Percentiles rank a stretch among this genome's conserved stretches.
Conservation (phyloP, 2,888 invertebrate genomes). For the Ephialtes manifestator region DNA sequence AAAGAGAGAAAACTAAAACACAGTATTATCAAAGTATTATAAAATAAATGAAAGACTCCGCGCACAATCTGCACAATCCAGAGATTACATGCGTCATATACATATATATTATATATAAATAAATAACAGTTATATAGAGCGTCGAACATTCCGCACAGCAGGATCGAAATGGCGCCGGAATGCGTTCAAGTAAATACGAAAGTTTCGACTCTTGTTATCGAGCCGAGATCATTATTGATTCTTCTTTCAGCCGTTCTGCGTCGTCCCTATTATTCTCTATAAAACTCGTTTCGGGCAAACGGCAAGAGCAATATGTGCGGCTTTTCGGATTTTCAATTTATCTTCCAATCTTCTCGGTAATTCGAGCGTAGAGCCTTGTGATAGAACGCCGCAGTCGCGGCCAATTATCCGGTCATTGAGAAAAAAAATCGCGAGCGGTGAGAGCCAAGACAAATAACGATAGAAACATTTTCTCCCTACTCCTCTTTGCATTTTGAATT, state of each 20-base stretch:
- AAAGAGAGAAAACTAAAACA: neutral
- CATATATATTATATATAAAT: too few relatives aligned
- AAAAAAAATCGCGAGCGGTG: too few relatives aligned
- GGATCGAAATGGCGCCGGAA: conserved; percentile 6
- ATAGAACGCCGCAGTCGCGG: neutral
- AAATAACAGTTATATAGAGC: conserved; percentile 10
- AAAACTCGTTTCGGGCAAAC: conserved; percentile 7
- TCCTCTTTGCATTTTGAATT: too few relatives aligned
- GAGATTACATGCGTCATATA: neutral
- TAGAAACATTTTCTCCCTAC: too few relatives aligned
- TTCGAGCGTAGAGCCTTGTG: conserved; percentile 24
- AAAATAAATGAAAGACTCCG: conserved; percentile 26
- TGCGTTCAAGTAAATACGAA: conserved; percentile 37
- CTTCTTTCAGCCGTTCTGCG: neutral
- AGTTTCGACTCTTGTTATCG: conserved; percentile 40
- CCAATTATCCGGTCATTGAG: neutral
- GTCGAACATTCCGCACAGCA: conserved; percentile 7
- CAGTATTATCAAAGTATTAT: conserved; percentile 35
- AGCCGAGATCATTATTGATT: conserved; percentile 2
- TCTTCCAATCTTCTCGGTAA: conserved; percentile 33
- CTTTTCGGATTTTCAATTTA: conserved; percentile 33
- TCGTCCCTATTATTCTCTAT: conserved; percentile 11
- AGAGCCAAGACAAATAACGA: too few relatives aligned
- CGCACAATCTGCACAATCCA: conserved; percentile 5
- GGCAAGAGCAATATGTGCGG: conserved; percentile 22